Base-by-base conservation (phyloP, 2,797 vertebrate genomes). In the Dromococcyx pavoninus region DNA sequence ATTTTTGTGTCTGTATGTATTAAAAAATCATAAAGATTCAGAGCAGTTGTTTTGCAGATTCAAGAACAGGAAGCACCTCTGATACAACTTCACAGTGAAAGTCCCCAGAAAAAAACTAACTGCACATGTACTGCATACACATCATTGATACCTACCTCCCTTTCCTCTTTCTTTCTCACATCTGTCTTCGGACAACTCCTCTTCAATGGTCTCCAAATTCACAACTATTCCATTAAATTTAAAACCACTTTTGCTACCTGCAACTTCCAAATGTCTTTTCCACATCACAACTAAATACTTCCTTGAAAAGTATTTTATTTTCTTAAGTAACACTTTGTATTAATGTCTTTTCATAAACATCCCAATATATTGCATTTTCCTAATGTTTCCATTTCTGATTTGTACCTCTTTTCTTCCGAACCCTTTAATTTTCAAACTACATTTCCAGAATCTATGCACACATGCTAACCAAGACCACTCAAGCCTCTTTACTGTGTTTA, bases 41-140 rank as follows among this genome's bases (percentile, higher is more conserved):
- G 57, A 86, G 92, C 41, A 67, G 65, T 83, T 92, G 91, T 74
- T 93, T 83, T 67, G 81, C 72, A 94, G 90, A 35, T 75, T 96
- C 51, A 78, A 84, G 88, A 94, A 88, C 93, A 96, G 95, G 95
- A 97, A 97, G 88, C 48, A 86, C 43, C 53, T 95, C 93, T 85
- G 87, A 80, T 75, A 80, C 0, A 90, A 75, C 62, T 76, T 88
- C 22, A 23, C 43, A 86, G 81, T 67, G 56, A 93, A 96, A 94
- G 82, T 95, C 86, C 87, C 75, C 64, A 89, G 35, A 90, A 86
- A 88, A 95, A n/a, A 78, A 75, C 53, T 17, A 77, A 39, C 76
- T 88, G 70, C 71, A 46, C 41, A 43, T 32, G 41, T 66, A 57
- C 33, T 60, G 44, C 79, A 84, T 27, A 30, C 11, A 18, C 19